Evolutionary conservation across 2,113 vertebrate genomes (phyloP).

Genomic region (Lepus europaeus): DNA sequence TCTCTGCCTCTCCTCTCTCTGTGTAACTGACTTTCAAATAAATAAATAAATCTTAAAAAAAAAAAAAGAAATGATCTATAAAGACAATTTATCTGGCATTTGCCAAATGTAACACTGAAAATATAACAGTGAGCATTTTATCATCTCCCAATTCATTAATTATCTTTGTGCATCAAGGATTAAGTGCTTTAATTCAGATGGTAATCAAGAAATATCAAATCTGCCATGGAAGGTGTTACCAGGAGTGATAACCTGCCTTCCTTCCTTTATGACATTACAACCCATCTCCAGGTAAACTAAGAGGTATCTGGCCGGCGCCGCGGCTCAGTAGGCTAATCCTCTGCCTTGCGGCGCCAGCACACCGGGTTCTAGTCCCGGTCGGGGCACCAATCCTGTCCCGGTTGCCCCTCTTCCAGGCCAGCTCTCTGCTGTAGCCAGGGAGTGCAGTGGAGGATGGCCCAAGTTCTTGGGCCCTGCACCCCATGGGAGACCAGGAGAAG

Average conservation of each 20-base stretch:
- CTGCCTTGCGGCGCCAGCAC: no score
- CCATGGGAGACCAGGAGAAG: no score
- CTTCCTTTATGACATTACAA: constrained; percentile 27
- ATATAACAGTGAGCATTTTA: constrained; percentile 2
- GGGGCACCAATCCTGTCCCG: no score
- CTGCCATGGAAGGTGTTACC: constrained; percentile 35
- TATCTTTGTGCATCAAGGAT: neutral
- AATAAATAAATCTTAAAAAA: neutral
- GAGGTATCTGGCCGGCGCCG: no score
- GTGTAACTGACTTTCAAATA: no score
- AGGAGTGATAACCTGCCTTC: neutral
- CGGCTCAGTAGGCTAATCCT: no score
- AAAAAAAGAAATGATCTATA: neutral
- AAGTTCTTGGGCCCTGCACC: no score
- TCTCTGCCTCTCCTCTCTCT: no score
- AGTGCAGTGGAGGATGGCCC: no score
- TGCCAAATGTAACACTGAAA: constrained; percentile 27
- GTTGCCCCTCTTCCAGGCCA: no score
- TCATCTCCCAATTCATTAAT: neutral
- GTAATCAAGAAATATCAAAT: constrained; percentile 46
- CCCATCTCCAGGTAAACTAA: neutral
- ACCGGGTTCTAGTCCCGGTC: no score
- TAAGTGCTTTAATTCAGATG: neutral
- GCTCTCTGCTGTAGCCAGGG: no score
- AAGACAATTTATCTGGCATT: neutral